Percentiles rank a stretch among this genome's conserved stretches.
Conservation (phyloP, 2,888 invertebrate species). For the Drosophila glabriapex region DNA sequence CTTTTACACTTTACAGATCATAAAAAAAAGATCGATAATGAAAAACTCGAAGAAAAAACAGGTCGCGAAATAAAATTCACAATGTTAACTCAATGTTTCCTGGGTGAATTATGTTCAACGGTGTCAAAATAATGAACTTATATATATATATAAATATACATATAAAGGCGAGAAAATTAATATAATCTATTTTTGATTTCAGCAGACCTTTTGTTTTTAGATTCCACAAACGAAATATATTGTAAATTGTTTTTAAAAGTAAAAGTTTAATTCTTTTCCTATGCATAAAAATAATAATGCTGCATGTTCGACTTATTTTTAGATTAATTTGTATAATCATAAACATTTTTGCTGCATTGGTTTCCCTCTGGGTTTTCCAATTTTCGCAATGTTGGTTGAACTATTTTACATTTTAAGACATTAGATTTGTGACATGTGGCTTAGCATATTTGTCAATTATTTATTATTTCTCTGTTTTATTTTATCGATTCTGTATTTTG, state of each 20-base stretch:
- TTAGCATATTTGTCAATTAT: too few species aligned
- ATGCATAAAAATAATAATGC: neutral
- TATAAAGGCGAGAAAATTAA: too few species aligned
- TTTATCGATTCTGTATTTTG: too few species aligned
- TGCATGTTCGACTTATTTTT: neutral
- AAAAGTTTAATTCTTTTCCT: too few species aligned
- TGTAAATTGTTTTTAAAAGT: accelerated
- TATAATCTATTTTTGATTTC: neutral
- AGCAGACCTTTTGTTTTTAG: neutral
- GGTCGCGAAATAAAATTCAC: neutral
- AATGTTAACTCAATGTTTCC: too few species aligned
- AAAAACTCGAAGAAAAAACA: too few species aligned
- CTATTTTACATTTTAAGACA: neutral
- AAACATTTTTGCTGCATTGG: neutral
- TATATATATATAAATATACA: too few species aligned
- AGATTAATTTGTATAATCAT: neutral
- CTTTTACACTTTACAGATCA: neutral
- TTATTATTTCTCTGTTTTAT: too few species aligned
- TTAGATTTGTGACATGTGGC: too few species aligned
- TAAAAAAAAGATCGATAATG: neutral
- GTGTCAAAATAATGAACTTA: neutral
- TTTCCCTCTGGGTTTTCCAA: neutral
- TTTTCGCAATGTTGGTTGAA: neutral
- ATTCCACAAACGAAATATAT: neutral
- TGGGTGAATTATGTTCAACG: neutral